Evolutionary conservation across 2,797 vertebrate species (phyloP), one percentile per base, ranked within the genome.

Genomic region (Premnoplex brunnescens): DNA sequence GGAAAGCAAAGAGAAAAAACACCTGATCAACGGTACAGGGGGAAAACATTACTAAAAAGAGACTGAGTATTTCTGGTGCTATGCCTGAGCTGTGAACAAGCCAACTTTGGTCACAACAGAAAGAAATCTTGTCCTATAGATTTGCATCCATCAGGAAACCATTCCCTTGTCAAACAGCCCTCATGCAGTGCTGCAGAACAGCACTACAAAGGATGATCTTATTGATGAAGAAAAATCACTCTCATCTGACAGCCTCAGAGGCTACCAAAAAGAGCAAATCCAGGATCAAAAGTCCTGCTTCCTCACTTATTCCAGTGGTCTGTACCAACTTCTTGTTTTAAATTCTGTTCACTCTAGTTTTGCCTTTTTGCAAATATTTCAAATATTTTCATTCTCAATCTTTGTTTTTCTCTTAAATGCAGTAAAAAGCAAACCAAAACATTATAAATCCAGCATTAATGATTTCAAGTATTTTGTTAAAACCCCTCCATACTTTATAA

Each of bases 21-120:
- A 85, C 43, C 9, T 4, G 3, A 79, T 41, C n/a, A 62, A 44
- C 8, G 10, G 44, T 16, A 81, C 0, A 0, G 15, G 4, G 1
- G 3, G 8, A 46, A 37, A 77, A 41, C 32, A 21, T 4, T 48
- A 16, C 36, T 37, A 56, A 63, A 49, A 34, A 55, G 58, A 82
- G 36, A 62, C 10, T 16, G 36, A 73, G 28, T 21, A 74, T 36
- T 89, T 91, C 41, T 87, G 77, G 74, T 54, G 20, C 19, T 48
- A 14, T 27, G 27, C 48, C 83, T 82, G 54, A 82, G 58, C 49
- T 16, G 13, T 21, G n/a, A 83, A 71, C 28, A 79, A 68, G 32
- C 55, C 44, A 80, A 4, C 58, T 51, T 79, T 34, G 55, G 72
- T 55, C 71, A 63, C 1, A 20, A 62, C 69, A 82, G 37, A 66